These are phyloP conservation scores for Tympanoctomys barrerae DNA, from an alignment of 2,797 vertebrate genomes.

Conservation along the genomic window DNA sequence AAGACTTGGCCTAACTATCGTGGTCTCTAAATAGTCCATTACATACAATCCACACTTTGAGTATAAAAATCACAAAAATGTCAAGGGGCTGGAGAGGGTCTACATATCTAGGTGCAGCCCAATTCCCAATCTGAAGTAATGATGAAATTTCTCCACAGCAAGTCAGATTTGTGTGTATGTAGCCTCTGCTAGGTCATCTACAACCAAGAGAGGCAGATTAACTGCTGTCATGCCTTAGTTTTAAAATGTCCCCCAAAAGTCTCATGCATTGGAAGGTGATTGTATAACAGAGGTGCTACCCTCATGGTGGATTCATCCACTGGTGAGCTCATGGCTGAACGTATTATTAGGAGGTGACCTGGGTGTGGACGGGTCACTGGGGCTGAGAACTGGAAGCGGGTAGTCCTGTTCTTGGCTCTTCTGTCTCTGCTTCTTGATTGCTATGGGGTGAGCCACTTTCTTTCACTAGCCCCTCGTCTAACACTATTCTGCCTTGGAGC, in stretches of 20 bases:
- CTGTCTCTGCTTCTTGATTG: neutral
- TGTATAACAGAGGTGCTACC: neutral
- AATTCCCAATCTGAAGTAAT: neutral
- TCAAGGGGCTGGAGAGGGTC: neutral
- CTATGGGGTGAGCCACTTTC: neutral
- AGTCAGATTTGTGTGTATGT: neutral
- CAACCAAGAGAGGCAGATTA: neutral
- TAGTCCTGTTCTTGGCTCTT: neutral
- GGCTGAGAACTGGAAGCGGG: neutral
- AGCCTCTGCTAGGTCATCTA: neutral
- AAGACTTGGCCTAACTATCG: neutral
- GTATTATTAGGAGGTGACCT: neutral
- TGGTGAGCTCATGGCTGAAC: neutral
- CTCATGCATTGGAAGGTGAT: neutral
- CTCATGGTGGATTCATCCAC: neutral
- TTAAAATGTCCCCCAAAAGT: neutral
- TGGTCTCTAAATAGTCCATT: neutral
- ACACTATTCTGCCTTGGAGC: neutral
- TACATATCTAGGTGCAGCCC: neutral
- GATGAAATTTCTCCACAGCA: neutral
- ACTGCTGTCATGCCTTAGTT: neutral
- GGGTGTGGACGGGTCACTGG: neutral
- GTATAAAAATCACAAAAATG: slow-evolving; percentile 19
- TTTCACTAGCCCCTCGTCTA: neutral
- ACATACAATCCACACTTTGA: neutral